Evolutionary conservation across 1,140 invertebrate species (phyloP).

Genomic region (Trichogramma pretiosum): DNA sequence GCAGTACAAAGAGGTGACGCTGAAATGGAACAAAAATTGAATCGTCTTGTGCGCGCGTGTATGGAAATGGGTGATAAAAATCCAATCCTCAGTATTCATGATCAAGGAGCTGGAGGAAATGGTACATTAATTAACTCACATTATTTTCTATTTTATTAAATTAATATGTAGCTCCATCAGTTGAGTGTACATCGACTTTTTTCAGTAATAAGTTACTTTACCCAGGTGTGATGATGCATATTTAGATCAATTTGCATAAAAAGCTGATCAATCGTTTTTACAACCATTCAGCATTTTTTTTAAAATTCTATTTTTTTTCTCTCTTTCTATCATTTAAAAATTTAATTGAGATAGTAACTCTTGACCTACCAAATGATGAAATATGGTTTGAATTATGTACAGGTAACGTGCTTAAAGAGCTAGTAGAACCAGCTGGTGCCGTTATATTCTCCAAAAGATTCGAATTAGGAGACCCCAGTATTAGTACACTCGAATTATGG

Average conservation of each 20-base stretch:
- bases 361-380: too few relatives aligned
- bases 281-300: too few relatives aligned
- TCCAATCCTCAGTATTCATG: conserved; percentile 89
- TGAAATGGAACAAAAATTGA: conserved; percentile 97
- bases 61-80: conserved; percentile 72
- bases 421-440: conserved; percentile 89
- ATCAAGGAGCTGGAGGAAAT: conserved; percentile 96
- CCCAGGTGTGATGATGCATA: too few relatives aligned
- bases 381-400: too few relatives aligned
- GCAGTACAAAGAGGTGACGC: conserved; percentile 96
- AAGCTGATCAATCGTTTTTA: too few relatives aligned
- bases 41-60: conserved; percentile 86
- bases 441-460: conserved; percentile 82
- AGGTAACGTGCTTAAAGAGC: conserved; percentile 94
- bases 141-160: background rate
- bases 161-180: too few relatives aligned
- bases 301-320: conserved; percentile 5
- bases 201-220: too few relatives aligned
- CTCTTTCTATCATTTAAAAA: too few relatives aligned
- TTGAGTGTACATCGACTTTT: too few relatives aligned
- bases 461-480: conserved; percentile 87
- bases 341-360: too few relatives aligned
- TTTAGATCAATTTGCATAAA: too few relatives aligned
- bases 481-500: conserved; percentile 90
- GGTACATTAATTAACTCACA: conserved; percentile 49